Evolutionary conservation across 2,113 vertebrate species (phyloP).

Genomic region (Anguilla japonica): DNA sequence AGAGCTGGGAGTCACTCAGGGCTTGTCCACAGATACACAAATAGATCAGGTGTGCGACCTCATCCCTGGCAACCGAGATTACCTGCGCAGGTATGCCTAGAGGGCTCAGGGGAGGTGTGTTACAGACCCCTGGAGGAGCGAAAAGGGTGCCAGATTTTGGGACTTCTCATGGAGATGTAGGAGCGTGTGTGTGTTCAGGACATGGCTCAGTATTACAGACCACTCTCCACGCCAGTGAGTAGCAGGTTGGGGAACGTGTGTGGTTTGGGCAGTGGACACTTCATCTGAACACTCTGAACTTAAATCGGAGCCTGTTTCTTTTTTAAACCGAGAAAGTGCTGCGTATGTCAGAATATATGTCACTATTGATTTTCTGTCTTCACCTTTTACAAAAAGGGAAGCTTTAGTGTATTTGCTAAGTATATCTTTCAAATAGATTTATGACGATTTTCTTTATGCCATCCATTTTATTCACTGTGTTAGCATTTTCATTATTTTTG

Average conservation of each 20-base stretch:
- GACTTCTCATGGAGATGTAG: conserved; percentile 42
- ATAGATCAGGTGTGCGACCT: conserved; percentile 26
- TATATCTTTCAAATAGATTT: too few species aligned
- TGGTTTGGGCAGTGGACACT: not conserved
- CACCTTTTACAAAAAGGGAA: not conserved
- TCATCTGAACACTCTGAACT: conserved; percentile 24
- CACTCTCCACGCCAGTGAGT: conserved; percentile 51
- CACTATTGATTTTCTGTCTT: too few species aligned
- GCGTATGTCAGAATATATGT: not conserved
- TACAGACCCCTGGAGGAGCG: conserved; percentile 42
- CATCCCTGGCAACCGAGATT: conserved; percentile 51
- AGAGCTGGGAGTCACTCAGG: conserved; percentile 12
- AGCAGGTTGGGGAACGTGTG: conserved; percentile 7
- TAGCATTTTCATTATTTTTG: not conserved
- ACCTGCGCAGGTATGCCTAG: conserved; percentile 14
- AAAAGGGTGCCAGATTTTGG: not conserved
- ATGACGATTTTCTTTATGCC: not conserved
- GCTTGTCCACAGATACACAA: conserved; percentile 21
- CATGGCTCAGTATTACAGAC: conserved; percentile 50
- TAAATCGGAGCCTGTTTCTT: not conserved
- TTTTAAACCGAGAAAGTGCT: not conserved
- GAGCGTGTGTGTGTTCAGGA: conserved; percentile 35
- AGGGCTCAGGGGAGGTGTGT: conserved; percentile 18
- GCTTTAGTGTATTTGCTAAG: not conserved
- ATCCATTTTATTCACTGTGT: not conserved